These are phyloP conservation scores for Bombycilla garrulus DNA, from an alignment of 2,113 vertebrate genomes.

Conservation along the genomic window DNA sequence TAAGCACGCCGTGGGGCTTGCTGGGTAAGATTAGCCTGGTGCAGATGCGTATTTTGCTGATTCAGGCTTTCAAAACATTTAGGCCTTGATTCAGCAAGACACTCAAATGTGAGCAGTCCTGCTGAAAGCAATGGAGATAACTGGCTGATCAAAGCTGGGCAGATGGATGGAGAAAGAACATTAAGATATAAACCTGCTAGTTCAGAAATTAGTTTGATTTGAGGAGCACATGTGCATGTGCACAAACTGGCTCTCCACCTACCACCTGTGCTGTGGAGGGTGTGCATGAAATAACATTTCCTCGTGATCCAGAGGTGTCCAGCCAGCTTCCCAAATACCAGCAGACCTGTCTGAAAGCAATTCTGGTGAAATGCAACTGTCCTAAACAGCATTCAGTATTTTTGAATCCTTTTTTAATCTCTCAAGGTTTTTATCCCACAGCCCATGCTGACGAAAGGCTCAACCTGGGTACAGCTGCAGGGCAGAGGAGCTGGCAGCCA, in stretches of 20 bases:
- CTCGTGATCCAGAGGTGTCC: accelerated
- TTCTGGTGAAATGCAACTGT: not conserved
- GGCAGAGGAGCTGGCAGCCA: not conserved
- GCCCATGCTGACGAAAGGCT: accelerated
- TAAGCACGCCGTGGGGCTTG: not conserved
- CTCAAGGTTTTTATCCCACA: not conserved
- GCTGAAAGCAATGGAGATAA: not conserved
- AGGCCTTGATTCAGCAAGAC: conserved; percentile 5
- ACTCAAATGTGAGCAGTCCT: not conserved
- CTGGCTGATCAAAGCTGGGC: not conserved
- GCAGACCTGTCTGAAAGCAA: not conserved
- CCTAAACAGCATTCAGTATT: accelerated
- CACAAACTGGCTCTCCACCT: not conserved
- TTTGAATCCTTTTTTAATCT: not conserved
- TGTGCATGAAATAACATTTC: accelerated
- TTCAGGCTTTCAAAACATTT: not conserved
- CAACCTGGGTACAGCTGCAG: not conserved
- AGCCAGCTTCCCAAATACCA: not conserved
- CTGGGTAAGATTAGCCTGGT: not conserved
- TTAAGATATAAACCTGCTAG: not conserved
- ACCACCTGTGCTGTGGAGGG: accelerated
- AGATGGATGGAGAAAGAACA: not conserved
- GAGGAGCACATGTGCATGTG: accelerated
- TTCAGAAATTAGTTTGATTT: not conserved
- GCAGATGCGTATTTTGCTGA: not conserved